Evolutionary conservation across 2,797 vertebrate species (phyloP), one percentile per base, ranked within the genome.

Genomic region (Loriculus beryllinus): DNA sequence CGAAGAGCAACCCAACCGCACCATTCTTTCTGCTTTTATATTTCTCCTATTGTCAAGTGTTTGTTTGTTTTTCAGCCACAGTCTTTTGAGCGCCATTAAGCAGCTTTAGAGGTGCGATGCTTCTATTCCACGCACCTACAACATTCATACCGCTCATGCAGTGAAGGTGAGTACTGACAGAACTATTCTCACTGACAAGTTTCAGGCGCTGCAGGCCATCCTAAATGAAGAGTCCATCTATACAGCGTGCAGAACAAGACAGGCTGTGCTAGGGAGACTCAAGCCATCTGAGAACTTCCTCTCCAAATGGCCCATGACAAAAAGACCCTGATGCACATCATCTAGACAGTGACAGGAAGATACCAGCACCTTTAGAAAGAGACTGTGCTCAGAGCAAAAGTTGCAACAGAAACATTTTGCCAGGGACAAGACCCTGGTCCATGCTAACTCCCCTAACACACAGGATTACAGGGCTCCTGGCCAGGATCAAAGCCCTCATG

Each of bases 391-490:
- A 51, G 19, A 63, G 59, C 4, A 52, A n/a, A 57, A 45, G 16
- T 17, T 62, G 21, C 31, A 59, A 43, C 6, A 62, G 33, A 67
- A 79, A n/a, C 13, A 17, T 3, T 1, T 48, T 79, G 10, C n/a
- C 12, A 22, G 13, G 60, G 56, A 7, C 1, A 0, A 67, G 57
- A 33, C 2, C 19, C 16, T n/a, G 18, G 28, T 25, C 25, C 10
- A 9, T 8, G 21, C 9, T 26, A 35, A 29, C 8, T 16, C 16
- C 40, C 18, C 47, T 42, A n/a, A 29, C 10, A 26, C 22, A 12
- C 11, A 31, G 39, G n/a, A 69, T 14, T 16, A 68, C 18, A 37
- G 51, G 14, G 37, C 33, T 68, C 21, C 48, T 21, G 25, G 54
- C 23, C n/a, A 31, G 19, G n/a, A 33, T 12, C 43, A n/a, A 43